Evolutionary conservation across 1,140 invertebrate genomes (phyloP).

Genomic region (Trichonephila inaurata): DNA sequence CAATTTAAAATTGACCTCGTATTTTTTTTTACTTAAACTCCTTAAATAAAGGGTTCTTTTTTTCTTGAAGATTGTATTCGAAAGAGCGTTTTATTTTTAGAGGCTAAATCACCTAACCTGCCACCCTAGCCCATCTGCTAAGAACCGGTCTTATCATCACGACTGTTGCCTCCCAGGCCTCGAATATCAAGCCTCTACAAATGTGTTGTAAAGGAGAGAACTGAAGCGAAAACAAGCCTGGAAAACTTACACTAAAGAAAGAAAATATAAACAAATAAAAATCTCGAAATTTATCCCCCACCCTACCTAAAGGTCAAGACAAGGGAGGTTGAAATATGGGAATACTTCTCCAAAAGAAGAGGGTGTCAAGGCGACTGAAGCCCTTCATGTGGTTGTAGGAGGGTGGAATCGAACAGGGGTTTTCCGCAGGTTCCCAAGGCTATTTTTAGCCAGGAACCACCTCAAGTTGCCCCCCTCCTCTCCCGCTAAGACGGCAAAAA

Average conservation of each 20-base stretch:
- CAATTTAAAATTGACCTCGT: no score
- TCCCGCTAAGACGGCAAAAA: not conserved
- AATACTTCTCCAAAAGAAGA: not conserved
- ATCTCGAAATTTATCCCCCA: not conserved
- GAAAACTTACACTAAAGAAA: not conserved
- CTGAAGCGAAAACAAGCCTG: not conserved
- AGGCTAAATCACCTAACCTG: not conserved
- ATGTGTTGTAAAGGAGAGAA: slow-evolving; percentile 16
- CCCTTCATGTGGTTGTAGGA: not conserved
- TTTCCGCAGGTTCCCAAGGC: not conserved
- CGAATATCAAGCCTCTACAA: not conserved
- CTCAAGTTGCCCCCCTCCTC: not conserved
- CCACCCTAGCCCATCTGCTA: not conserved
- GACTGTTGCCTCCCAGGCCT: not conserved
- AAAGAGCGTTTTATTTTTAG: not conserved
- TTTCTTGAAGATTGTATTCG: no score
- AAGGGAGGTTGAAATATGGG: slow-evolving; percentile 20
- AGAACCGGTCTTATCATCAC: not conserved
- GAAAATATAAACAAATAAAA: not conserved
- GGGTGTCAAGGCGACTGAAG: not conserved
- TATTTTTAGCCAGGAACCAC: slow-evolving; percentile 24
- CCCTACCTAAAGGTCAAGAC: not conserved
- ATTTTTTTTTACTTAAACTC: no score
- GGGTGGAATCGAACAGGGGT: not conserved
- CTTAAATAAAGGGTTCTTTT: no score